Evolutionary conservation across 2,888 invertebrate genomes (phyloP), one percentile per base, ranked within the genome.

Genomic region (Drymonia ruficornis): DNA sequence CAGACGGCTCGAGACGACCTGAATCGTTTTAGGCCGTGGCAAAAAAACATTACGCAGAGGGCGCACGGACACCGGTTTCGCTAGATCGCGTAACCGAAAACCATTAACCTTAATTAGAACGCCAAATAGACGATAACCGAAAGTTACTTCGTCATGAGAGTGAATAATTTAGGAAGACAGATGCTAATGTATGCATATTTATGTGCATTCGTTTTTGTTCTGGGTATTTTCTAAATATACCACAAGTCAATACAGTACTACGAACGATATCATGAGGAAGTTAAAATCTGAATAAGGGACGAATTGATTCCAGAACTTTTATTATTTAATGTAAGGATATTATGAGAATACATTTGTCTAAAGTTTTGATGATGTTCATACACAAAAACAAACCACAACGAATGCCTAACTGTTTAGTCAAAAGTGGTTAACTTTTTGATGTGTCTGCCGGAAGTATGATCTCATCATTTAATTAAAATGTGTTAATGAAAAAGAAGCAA

Each of bases 71-170:
- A 40, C 44, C 16, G 36, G 50, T 52, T 31, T 45, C 18, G 54
- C 40, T 50, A 50, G 59, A 59, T 53, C 54, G 56, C 52, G 61
- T 64, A 68, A 67, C 61, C 50, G 53, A 70, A 66, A 59, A 60
- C 59, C 63, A 74, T 70, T 73, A 74, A 61, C 64, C 65, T 62
- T 65, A 66, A 74, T 68, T 66, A 70, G 56, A 65, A 59, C 52
- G 55, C 31, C 59, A 38, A 70, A 61, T 52, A 52, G 55, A 53
- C 61, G 50, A 56, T 61, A 59, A 61, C 61, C 40, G 54, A 69
- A 64, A 65, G 65, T 67, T 67, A 52, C 50, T 45, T 53, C 43
- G 56, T 58, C 55, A 68, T 64, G 49, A 48, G 47, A 57, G 58
- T 61, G 28, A 51, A 63, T 69, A 51, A 67, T 58, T 55, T 51